A percentile compares a stretch with the other conserved stretches of the same genome.
Conservation (phyloP, 2,113 vertebrate genomes). For the Cinclus mexicanus region DNA sequence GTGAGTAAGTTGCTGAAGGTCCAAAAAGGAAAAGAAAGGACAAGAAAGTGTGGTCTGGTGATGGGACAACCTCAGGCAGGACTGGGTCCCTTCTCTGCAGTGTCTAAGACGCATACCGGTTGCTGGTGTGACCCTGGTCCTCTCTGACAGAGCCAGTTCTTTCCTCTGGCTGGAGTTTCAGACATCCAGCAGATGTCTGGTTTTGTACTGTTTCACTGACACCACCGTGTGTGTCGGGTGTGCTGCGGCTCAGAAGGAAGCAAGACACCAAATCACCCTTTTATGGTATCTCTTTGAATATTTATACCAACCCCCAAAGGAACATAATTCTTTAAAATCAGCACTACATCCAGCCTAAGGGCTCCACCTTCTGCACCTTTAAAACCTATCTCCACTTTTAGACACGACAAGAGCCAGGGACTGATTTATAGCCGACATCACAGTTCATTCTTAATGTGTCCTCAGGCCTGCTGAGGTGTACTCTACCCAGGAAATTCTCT, state of each 20-base stretch:
- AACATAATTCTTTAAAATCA: background rate
- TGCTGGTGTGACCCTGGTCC: background rate
- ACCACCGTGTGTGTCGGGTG: rapidly evolving
- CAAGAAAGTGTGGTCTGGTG: background rate
- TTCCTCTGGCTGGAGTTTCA: background rate
- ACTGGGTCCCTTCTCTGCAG: rapidly evolving
- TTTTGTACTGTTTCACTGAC: rapidly evolving
- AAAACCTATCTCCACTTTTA: background rate
- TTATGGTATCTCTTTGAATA: background rate
- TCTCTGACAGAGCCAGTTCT: background rate
- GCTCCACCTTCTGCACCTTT: background rate
- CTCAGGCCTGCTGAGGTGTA: background rate
- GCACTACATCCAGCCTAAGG: background rate
- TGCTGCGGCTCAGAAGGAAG: background rate
- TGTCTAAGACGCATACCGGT: background rate
- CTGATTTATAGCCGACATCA: background rate
- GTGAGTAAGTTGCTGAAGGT: background rate
- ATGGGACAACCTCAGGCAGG: rapidly evolving
- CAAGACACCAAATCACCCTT: background rate
- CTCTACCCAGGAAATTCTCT: background rate
- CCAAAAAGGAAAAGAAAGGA: background rate
- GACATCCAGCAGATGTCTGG: background rate
- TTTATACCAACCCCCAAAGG: rapidly evolving
- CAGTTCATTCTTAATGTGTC: rapidly evolving
- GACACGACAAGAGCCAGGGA: rapidly evolving